Evolutionary conservation across 2,113 vertebrate species (phyloP).

Genomic region (Poecile atricapillus): DNA sequence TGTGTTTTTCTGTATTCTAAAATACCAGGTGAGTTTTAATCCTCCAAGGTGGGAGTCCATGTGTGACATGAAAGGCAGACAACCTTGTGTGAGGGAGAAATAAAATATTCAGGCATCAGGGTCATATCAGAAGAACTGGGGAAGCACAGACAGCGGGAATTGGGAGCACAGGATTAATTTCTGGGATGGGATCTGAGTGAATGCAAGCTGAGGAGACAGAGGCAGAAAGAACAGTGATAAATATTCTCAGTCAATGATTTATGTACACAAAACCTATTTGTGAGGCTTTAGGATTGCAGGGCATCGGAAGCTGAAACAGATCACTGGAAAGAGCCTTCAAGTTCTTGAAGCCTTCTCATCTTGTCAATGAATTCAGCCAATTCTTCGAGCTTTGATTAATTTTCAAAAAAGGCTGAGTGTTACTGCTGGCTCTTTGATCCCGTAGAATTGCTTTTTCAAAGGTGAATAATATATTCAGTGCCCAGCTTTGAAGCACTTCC

Average conservation of each 20-base stretch:
- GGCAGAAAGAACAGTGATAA: background rate
- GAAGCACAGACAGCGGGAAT: background rate
- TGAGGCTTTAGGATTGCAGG: background rate
- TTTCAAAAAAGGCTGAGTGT: background rate
- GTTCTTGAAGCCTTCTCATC: background rate
- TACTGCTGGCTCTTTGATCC: conserved; percentile 3
- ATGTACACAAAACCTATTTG: background rate
- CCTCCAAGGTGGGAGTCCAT: background rate
- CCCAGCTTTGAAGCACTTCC: background rate
- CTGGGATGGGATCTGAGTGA: background rate
- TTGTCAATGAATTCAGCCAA: background rate
- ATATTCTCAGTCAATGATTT: background rate
- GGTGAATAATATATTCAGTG: background rate
- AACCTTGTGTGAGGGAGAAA: background rate
- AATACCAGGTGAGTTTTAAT: background rate
- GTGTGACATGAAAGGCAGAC: background rate
- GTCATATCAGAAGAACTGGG: background rate
- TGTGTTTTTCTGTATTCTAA: background rate
- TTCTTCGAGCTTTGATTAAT: background rate
- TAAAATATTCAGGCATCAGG: background rate
- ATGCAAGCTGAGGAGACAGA: background rate
- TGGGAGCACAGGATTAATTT: background rate
- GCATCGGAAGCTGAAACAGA: background rate
- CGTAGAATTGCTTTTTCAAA: background rate
- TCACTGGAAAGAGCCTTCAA: background rate